These are phyloP conservation scores for Pandemis cinnamomeana DNA, from an alignment of 2,888 invertebrate species.

Conservation along the genomic window DNA sequence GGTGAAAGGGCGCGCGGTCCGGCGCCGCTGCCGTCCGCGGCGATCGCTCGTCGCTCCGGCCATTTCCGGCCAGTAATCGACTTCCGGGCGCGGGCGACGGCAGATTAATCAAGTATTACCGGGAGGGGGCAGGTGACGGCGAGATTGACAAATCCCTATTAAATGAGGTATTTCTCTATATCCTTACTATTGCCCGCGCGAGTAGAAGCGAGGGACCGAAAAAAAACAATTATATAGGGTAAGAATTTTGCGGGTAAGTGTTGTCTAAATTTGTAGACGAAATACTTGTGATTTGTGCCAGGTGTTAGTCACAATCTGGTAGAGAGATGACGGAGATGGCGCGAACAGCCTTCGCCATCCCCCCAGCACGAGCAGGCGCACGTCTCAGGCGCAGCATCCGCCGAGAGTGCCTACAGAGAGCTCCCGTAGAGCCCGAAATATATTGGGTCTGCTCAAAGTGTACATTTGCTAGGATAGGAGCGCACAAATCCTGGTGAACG, in stretches of 20 bases:
- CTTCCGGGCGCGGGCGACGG: slow-evolving; percentile 59
- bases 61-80: slow-evolving; percentile 73
- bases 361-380: too few relatives aligned
- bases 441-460: slow-evolving; percentile 14
- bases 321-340: too few relatives aligned
- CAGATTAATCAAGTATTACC: slow-evolving; percentile 60
- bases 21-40: slow-evolving; percentile 41
- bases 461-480: not conserved
- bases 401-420: not conserved
- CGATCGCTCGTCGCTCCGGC: slow-evolving; percentile 45
- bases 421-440: slow-evolving; percentile 9
- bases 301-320: too few relatives aligned
- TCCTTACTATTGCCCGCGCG: too few relatives aligned
- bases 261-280: too few relatives aligned
- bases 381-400: too few relatives aligned
- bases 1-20: slow-evolving; percentile 25
- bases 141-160: slow-evolving; percentile 8
- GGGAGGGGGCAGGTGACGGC: not conserved
- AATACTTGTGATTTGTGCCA: too few relatives aligned
- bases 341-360: too few relatives aligned
- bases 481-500: slow-evolving; percentile 34
- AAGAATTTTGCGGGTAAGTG: too few relatives aligned
- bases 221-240: too few relatives aligned
- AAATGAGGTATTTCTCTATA: not conserved
- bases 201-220: too few relatives aligned